These are phyloP conservation scores for Pseudococcus longispinus DNA, from an alignment of 2,888 invertebrate genomes.

Conservation along the genomic window DNA sequence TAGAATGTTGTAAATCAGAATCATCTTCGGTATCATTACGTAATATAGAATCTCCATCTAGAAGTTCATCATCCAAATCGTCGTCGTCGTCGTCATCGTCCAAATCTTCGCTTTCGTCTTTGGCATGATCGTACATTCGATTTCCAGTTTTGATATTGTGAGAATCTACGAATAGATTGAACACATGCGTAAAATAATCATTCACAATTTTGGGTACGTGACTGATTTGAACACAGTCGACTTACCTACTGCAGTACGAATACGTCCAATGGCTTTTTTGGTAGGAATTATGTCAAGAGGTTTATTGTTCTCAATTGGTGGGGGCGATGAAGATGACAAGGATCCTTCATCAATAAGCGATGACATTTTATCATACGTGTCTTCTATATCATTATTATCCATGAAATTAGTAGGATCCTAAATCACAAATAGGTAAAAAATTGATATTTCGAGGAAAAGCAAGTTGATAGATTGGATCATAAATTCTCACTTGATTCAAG, in stretches of 20 bases:
- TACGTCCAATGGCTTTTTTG: conserved; percentile 33
- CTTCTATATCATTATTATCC: conserved; percentile 36
- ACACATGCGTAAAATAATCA: neutral
- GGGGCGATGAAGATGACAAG: conserved; percentile 38
- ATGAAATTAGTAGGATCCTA: conserved; percentile 12
- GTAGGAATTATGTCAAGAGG: neutral
- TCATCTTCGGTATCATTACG: conserved; percentile 59
- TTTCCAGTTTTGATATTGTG: neutral
- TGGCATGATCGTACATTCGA: conserved; percentile 47
- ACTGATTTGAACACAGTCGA: too few relatives aligned
- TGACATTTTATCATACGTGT: conserved; percentile 43
- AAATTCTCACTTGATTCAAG: conserved; percentile 32
- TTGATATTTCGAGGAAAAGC: neutral
- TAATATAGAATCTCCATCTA: conserved; percentile 58
- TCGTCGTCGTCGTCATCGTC: conserved; percentile 59
- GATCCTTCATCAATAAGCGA: conserved; percentile 44
- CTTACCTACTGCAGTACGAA: conserved; percentile 51
- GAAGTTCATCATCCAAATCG: conserved; percentile 56
- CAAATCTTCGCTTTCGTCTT: conserved; percentile 57
- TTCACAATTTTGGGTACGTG: neutral
- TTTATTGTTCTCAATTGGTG: neutral
- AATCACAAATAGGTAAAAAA: neutral
- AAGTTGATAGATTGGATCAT: neutral
- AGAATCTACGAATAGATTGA: neutral
- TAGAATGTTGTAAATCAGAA: conserved; percentile 48